Evolutionary conservation across 2,113 vertebrate genomes (phyloP).

Genomic region (Grus americana): DNA sequence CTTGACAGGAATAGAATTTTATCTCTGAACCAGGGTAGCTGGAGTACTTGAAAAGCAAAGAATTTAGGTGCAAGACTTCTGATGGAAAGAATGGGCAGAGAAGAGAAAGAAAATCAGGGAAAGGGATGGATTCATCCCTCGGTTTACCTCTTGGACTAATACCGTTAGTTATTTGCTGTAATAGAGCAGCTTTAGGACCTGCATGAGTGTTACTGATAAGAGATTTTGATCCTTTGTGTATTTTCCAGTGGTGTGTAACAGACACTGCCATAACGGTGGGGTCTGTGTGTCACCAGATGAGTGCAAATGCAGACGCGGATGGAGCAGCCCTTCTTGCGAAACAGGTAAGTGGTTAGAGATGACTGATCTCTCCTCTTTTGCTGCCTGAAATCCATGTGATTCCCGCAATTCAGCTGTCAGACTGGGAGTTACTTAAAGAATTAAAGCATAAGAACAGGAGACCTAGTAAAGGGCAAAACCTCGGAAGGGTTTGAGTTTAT

Average conservation of each 20-base stretch:
- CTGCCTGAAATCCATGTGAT: background rate
- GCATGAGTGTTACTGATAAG: background rate
- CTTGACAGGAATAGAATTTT: constrained; percentile 13
- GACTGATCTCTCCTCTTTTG: background rate
- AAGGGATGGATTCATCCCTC: background rate
- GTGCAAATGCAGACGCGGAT: constrained; percentile 75
- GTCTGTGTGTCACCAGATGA: constrained; percentile 76
- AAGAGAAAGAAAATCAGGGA: background rate
- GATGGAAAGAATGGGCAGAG: background rate
- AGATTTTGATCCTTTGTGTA: background rate
- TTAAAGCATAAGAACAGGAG: background rate
- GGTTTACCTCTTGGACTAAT: background rate
- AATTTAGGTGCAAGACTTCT: background rate
- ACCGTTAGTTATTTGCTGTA: background rate
- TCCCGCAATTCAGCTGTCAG: accelerated
- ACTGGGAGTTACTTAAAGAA: background rate
- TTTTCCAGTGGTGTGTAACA: constrained; percentile 79
- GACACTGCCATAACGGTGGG: constrained; percentile 82
- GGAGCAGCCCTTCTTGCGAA: constrained; percentile 81
- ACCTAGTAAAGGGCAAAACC: background rate
- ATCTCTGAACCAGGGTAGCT: background rate
- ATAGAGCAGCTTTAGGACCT: background rate
- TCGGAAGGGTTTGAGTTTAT: background rate
- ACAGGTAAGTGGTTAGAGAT: constrained; percentile 63
- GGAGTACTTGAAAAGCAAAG: constrained; percentile 18